These are phyloP conservation scores for Zaprionus inermis DNA, from an alignment of 1,140 invertebrate species.

Conservation along the genomic window DNA sequence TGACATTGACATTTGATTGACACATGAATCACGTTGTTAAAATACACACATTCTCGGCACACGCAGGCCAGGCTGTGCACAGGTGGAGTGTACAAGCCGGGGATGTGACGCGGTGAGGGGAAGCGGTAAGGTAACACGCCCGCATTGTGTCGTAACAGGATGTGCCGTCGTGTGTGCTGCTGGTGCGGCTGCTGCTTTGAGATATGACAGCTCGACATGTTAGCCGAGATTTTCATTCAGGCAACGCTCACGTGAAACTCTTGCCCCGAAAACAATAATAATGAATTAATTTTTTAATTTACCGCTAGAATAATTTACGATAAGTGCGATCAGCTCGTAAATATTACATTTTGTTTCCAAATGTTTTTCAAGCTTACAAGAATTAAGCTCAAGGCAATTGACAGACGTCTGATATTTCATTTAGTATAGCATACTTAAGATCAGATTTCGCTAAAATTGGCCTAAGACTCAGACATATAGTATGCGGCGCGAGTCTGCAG, in stretches of 20 bases:
- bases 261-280: constrained; percentile 25
- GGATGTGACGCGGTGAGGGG: constrained; percentile 3
- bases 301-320: constrained; percentile 50
- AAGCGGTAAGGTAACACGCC: constrained; percentile 13
- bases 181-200: background rate
- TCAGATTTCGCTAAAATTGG: background rate
- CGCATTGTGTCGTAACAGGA: constrained; percentile 57
- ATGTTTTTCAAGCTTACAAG: no score
- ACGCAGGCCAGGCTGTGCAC: no score
- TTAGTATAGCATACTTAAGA: background rate
- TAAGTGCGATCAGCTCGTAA: background rate
- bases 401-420: no score
- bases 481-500: no score
- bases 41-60: constrained; percentile 51
- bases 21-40: constrained; percentile 78
- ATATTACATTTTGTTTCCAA: background rate
- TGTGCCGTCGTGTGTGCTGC: constrained; percentile 24
- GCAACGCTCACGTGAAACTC: constrained; percentile 33
- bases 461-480: no score
- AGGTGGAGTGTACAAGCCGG: background rate
- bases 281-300: constrained; percentile 61
- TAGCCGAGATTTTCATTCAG: constrained; percentile 48
- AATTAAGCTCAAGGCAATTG: no score
- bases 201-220: constrained; percentile 46
- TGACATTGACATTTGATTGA: constrained; percentile 84